Evolutionary conservation across 2,797 vertebrate species (phyloP), one percentile per base, ranked within the genome.

Genomic region (Phalloptychus januarius): DNA sequence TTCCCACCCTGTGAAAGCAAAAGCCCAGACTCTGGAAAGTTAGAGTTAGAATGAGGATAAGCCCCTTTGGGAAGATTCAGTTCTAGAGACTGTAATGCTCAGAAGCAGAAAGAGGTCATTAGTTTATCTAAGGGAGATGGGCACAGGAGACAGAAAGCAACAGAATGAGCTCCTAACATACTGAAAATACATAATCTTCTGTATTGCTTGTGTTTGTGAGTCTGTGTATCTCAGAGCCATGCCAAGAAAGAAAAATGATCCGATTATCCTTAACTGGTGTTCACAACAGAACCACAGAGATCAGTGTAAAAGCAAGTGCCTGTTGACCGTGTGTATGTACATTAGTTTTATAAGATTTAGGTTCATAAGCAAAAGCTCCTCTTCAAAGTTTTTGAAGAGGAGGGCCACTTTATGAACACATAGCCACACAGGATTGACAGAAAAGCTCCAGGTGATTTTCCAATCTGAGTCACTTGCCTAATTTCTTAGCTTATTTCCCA

Each of bases 81-180:
- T 86, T 83, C 83, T 33, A 44, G 81, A 89, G 78, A 83, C 78
- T 90, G 80, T 89, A 87, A 87, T 85, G 82, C 88, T 85, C 56
- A 6, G 78, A 83, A 90, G 89, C 90, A 79, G 84, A 44, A 52
- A 81, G 83, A 82, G 81, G 90, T 90, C 90, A 94, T 92, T 90
- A 91, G 87, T 90, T 93, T 91, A 91, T 93, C 91, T 84, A 65
- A 81, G 72, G 88, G 79, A 71, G 71, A 5, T 25, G 85, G 77
- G 72, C 5, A 76, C 54, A 77, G 74, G 50, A 75, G 76, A 28
- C 54, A 76, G 79, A 16, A 79, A 71, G 82, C 20, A 38, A 33
- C 10, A 25, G 61, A 74, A 78, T 67, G 52, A 58, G 52, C 72
- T 78, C 48, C 7, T 16, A 71, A 75, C 67, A 77, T 72, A 82